Base-by-base conservation (phyloP, 2,113 vertebrate genomes). In the Lampris incognitus region DNA sequence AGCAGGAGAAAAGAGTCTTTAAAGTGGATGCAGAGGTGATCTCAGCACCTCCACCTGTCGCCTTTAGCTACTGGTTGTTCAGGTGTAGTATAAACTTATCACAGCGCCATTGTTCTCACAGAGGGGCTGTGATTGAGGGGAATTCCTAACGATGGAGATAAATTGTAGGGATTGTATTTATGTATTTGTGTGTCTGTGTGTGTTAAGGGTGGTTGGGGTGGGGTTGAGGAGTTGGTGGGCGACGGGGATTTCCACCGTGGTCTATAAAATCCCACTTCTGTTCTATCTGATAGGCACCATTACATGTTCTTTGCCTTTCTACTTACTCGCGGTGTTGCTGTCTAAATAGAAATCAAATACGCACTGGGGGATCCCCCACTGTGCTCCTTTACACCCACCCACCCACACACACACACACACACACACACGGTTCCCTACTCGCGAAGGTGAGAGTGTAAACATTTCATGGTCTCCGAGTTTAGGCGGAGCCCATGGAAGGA, bases 241-340 rank as follows among this genome's bases (percentile, higher is more conserved):
- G 62, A 41, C 71, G 91, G 87, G 91, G 73, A 86, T 89, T 91
- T 89, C 91, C 91, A 90, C 60, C 38, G 77, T 39, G 48, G 59
- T 69, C 64, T 65, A 24, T 24, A 63, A 36, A 72, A 74, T 55
- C 49, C 55, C 59, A 62, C 58, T 69, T 82, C 78, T 81, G 70
- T 60, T 85, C 64, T 69, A 71, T 78, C 67, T 69, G 68, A 79
- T 71, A 87, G 59, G 61, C 57, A 74, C 67, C 76, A 54, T 75
- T 74, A 67, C 54, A 66, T 73, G 55, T 77, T 78, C 84, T 36
- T 55, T 75, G 49, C 69, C 78, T 63, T 83, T 37, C 59, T 77
- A 79, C 83, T 87, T 77, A 57, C 76, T 78, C 75, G 66, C 78
- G 72, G 59, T 74, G 80, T 71, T 64, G 58, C 70, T 84, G 60